A percentile compares a stretch with the other conserved stretches of the same genome.
Conservation (phyloP, 1,140 invertebrate species). For the Drosophila micromelanica region DNA sequence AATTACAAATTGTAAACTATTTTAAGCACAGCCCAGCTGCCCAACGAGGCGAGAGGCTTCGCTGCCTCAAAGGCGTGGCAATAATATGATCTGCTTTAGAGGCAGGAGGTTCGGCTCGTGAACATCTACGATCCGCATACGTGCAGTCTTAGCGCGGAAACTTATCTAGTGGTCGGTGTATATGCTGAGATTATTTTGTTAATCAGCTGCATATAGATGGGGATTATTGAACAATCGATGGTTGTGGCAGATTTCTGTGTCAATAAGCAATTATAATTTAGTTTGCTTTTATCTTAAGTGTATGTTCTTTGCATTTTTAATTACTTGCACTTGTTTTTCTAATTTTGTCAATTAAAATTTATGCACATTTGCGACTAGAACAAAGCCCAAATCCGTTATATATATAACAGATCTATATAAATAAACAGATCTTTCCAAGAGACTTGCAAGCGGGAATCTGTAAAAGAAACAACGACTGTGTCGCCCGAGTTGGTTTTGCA, state of each 20-base stretch:
- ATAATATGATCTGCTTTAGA: background rate
- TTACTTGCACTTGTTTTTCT: constrained; percentile 47
- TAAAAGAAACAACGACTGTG: constrained; percentile 1
- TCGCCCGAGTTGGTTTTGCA: constrained; percentile 31
- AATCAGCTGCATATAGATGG: background rate
- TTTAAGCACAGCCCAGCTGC: constrained; percentile 20
- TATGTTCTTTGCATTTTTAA: constrained; percentile 50
- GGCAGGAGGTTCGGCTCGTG: background rate
- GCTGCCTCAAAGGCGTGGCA: background rate
- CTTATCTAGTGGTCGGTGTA: too few species aligned
- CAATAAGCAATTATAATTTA: background rate
- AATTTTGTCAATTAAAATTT: constrained; percentile 58
- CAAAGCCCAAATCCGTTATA: constrained; percentile 24
- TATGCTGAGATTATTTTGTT: too few species aligned
- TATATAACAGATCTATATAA: constrained; percentile 6
- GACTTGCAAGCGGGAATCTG: constrained; percentile 13
- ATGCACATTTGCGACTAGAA: constrained; percentile 41
- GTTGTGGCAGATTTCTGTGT: background rate
- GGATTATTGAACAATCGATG: background rate
- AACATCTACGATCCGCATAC: background rate
- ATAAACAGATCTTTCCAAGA: background rate
- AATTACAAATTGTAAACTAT: constrained; percentile 44
- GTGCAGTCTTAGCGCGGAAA: too few species aligned
- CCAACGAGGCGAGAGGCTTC: constrained; percentile 30
- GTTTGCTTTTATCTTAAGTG: too few species aligned